Base-by-base conservation (phyloP, 2,797 vertebrate species). In the Xiphorhynchus erythropygius region DNA sequence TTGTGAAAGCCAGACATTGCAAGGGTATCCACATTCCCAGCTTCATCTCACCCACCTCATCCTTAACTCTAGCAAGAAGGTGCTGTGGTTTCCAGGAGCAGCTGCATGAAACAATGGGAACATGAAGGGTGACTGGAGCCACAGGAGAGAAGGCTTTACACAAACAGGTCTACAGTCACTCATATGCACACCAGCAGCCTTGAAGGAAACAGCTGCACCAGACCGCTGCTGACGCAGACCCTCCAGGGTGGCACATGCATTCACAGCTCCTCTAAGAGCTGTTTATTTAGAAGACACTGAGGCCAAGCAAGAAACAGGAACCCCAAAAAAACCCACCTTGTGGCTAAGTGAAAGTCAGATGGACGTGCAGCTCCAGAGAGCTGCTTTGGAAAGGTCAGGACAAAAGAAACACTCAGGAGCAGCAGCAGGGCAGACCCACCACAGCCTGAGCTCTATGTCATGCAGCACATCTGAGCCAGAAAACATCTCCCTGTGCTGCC, bases 141-240 rank as follows among this genome's bases (percentile, higher is more conserved):
- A 49, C 3, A 0, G 46, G 33, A 88, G 47, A 76, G 60, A 87
- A 50, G 22, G 67, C 62, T 89, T 80, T 71, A 70, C 62, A 82
- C 53, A 81, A 89, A 90, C 68, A 90, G 56, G 53, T 79, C 82
- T 74, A 71, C 33, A 60, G 69, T 8, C 1, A 0, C 35, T 89
- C 32, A 65, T 69, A 87, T 30, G 65, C 49, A 84, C 65, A 28
- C 44, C 16, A 67, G 77, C 56, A 86, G 82, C 91, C 92, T 88
- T 39, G 59, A 84, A 95, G 82, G 85, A 94, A 95, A 79, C 69
- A 94, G 94, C 92, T 95, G 87, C 89, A 88, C 69, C 1, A 0
- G 84, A 75, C 25, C 13, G 14, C 44, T 47, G 65, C 84, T 67
- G 52, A 63, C 13, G 0, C 69, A 56, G 47, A 30, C 49, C 46